A percentile compares a stretch with the other conserved stretches of the same genome.
Evolutionary conservation across 2,888 invertebrate genomes (phyloP).

Genomic region (Agrilus biguttatus): DNA sequence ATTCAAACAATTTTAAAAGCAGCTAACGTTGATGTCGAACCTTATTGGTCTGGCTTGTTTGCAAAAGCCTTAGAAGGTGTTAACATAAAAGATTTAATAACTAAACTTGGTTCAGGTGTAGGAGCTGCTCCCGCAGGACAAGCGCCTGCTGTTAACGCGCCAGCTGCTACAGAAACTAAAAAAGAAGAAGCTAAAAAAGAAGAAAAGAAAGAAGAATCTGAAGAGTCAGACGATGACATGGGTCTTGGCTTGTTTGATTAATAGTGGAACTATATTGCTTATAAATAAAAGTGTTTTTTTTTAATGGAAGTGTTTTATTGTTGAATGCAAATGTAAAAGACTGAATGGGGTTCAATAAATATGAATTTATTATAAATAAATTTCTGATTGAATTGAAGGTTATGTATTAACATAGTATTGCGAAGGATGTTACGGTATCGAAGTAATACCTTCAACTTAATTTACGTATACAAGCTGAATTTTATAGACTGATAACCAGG

Average conservation of each 20-base stretch:
- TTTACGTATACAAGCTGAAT: too few relatives aligned
- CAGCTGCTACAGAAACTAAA: slow-evolving; percentile 49
- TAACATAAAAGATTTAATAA: slow-evolving; percentile 84
- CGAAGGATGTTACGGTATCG: too few relatives aligned
- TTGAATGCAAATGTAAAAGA: background rate
- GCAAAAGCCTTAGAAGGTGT: slow-evolving; percentile 92
- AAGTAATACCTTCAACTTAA: too few relatives aligned
- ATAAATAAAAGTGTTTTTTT: slow-evolving; percentile 1
- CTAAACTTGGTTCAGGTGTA: slow-evolving; percentile 83
- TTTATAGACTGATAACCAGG: too few relatives aligned
- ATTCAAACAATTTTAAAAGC: slow-evolving; percentile 94
- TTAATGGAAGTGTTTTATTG: background rate
- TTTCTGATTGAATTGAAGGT: too few relatives aligned
- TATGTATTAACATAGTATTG: too few relatives aligned
- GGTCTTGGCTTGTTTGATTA: slow-evolving; percentile 77
- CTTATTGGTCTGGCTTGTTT: slow-evolving; percentile 98
- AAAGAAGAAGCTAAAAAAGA: slow-evolving; percentile 48
- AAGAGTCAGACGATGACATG: slow-evolving; percentile 86
- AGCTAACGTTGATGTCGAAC: slow-evolving; percentile 90
- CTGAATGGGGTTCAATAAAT: too few relatives aligned
- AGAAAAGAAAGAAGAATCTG: slow-evolving; percentile 67
- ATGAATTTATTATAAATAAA: too few relatives aligned
- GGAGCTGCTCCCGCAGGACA: slow-evolving; percentile 70
- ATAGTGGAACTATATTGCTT: slow-evolving; percentile 4
- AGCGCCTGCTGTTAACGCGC: slow-evolving; percentile 48